These are phyloP conservation scores for Caenorhabditis brenneri DNA, from an alignment of 1,140 invertebrate genomes.

Conservation along the genomic window DNA sequence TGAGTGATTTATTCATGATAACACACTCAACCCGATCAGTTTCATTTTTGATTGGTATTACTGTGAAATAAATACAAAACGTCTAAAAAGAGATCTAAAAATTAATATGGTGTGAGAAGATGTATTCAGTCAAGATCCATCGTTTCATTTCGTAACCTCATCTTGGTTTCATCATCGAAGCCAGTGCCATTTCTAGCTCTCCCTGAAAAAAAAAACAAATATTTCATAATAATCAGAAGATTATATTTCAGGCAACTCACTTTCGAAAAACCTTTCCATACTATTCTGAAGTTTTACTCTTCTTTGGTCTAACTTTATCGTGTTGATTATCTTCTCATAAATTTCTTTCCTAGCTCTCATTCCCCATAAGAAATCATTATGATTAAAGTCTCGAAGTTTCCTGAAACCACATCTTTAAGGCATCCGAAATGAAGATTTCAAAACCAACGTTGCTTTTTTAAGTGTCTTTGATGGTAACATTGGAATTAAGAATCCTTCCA, in stretches of 20 bases:
- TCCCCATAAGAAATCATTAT: slow-evolving; percentile 67
- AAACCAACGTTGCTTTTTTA: slow-evolving; percentile 7
- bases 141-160: slow-evolving; percentile 11
- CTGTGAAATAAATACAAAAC: background rate
- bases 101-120: background rate
- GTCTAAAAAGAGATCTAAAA: slow-evolving; percentile 17
- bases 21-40: slow-evolving; percentile 10
- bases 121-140: background rate
- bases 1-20: slow-evolving; percentile 35
- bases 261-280: slow-evolving; percentile 2
- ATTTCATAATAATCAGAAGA: background rate
- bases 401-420: background rate
- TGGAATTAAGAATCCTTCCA: slow-evolving; percentile 53
- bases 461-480: background rate
- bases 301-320: slow-evolving; percentile 45
- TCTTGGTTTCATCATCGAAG: background rate
- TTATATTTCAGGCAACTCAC: background rate
- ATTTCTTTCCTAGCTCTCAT: slow-evolving; percentile 61
- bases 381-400: slow-evolving; percentile 59
- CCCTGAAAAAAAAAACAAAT: too few species aligned
- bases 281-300: slow-evolving; percentile 37
- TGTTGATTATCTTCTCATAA: slow-evolving; percentile 61
- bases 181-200: too few species aligned
- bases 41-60: background rate
- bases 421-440: background rate